These are phyloP conservation scores for Synanthedon vespiformis DNA, from an alignment of 2,888 invertebrate genomes.

Conservation along the genomic window DNA sequence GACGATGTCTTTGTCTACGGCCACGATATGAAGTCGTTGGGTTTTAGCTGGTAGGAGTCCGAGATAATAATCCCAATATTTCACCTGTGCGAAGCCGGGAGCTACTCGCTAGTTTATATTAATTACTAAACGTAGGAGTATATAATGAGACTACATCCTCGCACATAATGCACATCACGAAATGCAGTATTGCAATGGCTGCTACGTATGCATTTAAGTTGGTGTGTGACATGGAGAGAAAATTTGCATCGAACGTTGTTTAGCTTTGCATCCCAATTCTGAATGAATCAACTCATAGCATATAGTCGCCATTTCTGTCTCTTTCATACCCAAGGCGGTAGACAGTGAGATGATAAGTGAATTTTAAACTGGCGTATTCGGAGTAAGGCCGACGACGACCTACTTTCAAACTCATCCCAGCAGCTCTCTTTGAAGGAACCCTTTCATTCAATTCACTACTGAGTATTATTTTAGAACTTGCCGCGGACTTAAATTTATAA, in stretches of 20 bases:
- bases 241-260: not conserved
- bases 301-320: not conserved
- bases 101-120: no score
- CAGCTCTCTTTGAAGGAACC: constrained; percentile 2
- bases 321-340: not conserved
- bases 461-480: not conserved
- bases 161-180: no score
- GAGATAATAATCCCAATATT: no score
- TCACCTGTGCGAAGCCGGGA: no score
- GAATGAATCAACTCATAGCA: not conserved
- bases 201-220: no score
- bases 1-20: no score
- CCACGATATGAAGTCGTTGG: no score
- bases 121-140: no score
- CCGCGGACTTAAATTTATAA: not conserved
- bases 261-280: not conserved
- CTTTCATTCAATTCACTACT: constrained; percentile 1
- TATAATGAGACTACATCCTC: no score
- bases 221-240: not conserved
- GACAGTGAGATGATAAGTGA: not conserved
- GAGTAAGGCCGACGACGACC: constrained; percentile 5
- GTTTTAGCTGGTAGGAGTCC: no score
- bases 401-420: constrained; percentile 6
- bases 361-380: not conserved
- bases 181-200: no score